Evolutionary conservation across 2,113 vertebrate species (phyloP).

Genomic region (Ciconia boyciana): DNA sequence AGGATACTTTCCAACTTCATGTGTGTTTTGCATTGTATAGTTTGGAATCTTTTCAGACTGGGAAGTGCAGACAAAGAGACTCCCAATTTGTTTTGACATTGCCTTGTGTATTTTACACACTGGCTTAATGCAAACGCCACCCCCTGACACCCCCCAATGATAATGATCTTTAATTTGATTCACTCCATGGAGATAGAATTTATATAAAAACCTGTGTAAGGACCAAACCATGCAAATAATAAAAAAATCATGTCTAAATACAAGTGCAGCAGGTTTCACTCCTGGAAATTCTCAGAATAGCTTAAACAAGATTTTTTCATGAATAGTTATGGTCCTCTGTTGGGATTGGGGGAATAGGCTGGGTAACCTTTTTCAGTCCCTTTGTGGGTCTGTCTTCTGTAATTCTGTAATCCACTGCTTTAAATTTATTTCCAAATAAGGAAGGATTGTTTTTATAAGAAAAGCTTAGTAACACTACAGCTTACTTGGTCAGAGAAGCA

Average conservation of each 20-base stretch:
- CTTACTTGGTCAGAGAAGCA: not conserved
- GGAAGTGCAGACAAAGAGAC: not conserved
- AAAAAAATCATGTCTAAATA: not conserved
- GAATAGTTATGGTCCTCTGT: not conserved
- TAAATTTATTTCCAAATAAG: not conserved
- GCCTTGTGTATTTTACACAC: not conserved
- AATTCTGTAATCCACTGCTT: not conserved
- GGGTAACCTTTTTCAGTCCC: not conserved
- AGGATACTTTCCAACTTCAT: not conserved
- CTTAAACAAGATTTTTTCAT: not conserved
- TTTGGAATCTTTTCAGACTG: conserved; percentile 8
- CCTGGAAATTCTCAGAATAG: not conserved
- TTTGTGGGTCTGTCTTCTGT: not conserved
- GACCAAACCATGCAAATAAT: not conserved
- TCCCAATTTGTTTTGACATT: not conserved
- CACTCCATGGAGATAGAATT: not conserved
- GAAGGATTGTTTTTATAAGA: not conserved
- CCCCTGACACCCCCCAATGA: not conserved
- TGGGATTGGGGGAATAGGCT: not conserved
- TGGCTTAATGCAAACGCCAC: not conserved
- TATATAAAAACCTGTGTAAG: not conserved
- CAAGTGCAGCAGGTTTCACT: not conserved
- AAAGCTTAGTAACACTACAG: not conserved
- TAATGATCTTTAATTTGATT: not conserved
- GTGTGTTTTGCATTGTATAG: not conserved